Conservation (phyloP, 2,888 invertebrate genomes). For the Diarsia brunnea region DNA sequence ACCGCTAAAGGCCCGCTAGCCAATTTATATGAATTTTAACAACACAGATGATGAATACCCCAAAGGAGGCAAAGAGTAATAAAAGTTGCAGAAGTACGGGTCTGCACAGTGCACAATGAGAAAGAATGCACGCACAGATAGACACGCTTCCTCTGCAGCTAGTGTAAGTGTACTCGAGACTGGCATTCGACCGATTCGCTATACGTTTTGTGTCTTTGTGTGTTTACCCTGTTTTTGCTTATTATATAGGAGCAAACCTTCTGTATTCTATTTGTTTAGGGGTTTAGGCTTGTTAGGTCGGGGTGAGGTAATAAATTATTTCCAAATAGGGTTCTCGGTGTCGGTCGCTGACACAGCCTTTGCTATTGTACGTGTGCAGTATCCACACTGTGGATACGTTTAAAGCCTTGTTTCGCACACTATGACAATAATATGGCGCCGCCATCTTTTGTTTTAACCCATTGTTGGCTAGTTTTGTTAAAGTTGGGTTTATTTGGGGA, state of each 20-base stretch:
- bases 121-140: not conserved
- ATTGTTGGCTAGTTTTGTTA: slow-evolving; percentile 57
- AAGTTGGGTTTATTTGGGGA: slow-evolving; percentile 32
- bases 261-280: slow-evolving; percentile 38
- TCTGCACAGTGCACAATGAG: not conserved
- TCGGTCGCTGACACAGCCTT: slow-evolving; percentile 57
- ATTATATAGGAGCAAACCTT: slow-evolving; percentile 6
- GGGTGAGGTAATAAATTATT: slow-evolving; percentile 70
- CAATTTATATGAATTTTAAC: slow-evolving; percentile 71
- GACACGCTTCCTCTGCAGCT: not conserved
- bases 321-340: slow-evolving; percentile 62
- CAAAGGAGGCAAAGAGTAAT: slow-evolving; percentile 16
- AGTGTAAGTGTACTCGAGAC: not conserved
- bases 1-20: slow-evolving; percentile 35
- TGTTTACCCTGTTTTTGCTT: not conserved
- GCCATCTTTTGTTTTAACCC: slow-evolving; percentile 52
- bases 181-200: not conserved
- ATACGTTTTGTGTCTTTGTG: not conserved
- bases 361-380: slow-evolving; percentile 54
- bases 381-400: slow-evolving; percentile 48
- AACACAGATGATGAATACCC: slow-evolving; percentile 63
- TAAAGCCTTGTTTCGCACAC: slow-evolving; percentile 46
- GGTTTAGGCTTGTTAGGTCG: slow-evolving; percentile 55
- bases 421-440: slow-evolving; percentile 38
- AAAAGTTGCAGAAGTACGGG: not conserved